These are phyloP conservation scores for Hirtodrosophila trivittata DNA, from an alignment of 2,888 invertebrate species.

Conservation along the genomic window DNA sequence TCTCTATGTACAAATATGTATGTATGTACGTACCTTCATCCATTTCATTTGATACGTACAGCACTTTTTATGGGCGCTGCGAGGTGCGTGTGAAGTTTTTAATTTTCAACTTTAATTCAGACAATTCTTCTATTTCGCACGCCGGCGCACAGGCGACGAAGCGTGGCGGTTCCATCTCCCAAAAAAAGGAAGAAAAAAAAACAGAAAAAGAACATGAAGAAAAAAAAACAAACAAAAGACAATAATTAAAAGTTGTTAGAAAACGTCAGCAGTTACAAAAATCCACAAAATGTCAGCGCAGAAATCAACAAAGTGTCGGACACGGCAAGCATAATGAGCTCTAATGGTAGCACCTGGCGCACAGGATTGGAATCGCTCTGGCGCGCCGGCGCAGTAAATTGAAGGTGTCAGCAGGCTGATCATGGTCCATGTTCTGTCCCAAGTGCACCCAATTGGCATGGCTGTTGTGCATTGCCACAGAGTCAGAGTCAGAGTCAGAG, in stretches of 20 bases:
- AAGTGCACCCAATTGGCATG: constrained; percentile 2
- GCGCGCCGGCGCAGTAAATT: constrained; percentile 37
- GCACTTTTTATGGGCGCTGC: constrained; percentile 23
- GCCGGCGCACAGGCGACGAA: constrained; percentile 64
- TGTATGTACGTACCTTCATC: background rate
- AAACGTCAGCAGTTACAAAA: constrained; percentile 13
- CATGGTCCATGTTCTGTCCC: constrained; percentile 24
- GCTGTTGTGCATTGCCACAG: background rate
- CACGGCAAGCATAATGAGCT: constrained; percentile 55
- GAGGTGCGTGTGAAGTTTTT: constrained; percentile 74
- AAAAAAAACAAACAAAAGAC: constrained; percentile 27
- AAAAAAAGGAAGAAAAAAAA: background rate
- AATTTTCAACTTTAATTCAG: constrained; percentile 77
- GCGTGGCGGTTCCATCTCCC: constrained; percentile 49
- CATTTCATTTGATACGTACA: constrained; percentile 23
- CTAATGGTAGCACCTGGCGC: constrained; percentile 63
- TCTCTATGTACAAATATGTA: background rate
- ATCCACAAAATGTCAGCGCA: constrained; percentile 64
- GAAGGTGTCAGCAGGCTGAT: constrained; percentile 73
- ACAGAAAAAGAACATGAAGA: constrained; percentile 1
- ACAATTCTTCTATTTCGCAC: constrained; percentile 70
- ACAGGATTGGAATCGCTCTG: constrained; percentile 27
- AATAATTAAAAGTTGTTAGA: constrained; percentile 44
- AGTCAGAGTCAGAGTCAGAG: background rate
- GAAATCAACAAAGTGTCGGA: constrained; percentile 72